phyloP scores from a whole-genome alignment of 1,140 invertebrate species.

The Thrips palmi region DNA sequence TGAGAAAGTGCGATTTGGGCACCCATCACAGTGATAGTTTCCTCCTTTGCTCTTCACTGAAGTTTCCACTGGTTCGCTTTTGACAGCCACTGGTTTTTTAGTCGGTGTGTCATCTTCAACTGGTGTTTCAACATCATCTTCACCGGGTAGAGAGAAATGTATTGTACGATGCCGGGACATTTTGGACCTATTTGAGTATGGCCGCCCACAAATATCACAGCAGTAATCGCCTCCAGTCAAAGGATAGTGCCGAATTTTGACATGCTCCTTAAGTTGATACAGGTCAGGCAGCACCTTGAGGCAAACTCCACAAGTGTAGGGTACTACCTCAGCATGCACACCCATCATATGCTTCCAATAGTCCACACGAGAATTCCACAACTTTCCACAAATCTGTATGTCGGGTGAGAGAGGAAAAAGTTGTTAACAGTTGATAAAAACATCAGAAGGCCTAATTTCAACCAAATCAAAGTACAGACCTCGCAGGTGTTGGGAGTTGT shows the following conservation, averaged over 20 bases:
- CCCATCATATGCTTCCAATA: constrained; percentile 37
- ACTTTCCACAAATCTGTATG: constrained; percentile 32
- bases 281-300: constrained; percentile 31
- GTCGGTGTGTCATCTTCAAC: constrained; percentile 2
- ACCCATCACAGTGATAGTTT: constrained; percentile 29
- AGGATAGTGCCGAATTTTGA: constrained; percentile 28
- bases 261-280: constrained; percentile 25
- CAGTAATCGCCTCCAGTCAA: constrained; percentile 29
- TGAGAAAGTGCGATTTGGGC: constrained; percentile 24
- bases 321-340: constrained; percentile 30
- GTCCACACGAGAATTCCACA: constrained; percentile 32
- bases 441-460: no score
- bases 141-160: constrained; percentile 17
- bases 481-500: constrained; percentile 20
- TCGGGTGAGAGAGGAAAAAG: no score
- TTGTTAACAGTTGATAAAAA: no score
- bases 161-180: constrained; percentile 32
- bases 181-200: constrained; percentile 33
- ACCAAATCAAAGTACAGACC: no score
- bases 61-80: no score
- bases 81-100: no score
- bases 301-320: constrained; percentile 33
- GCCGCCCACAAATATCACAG: constrained; percentile 32
- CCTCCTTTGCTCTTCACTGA: no score
- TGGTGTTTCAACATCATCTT: constrained; percentile 8